Base-by-base conservation (phyloP, 2,797 vertebrate species). In the Scomberomorus guttatus region DNA sequence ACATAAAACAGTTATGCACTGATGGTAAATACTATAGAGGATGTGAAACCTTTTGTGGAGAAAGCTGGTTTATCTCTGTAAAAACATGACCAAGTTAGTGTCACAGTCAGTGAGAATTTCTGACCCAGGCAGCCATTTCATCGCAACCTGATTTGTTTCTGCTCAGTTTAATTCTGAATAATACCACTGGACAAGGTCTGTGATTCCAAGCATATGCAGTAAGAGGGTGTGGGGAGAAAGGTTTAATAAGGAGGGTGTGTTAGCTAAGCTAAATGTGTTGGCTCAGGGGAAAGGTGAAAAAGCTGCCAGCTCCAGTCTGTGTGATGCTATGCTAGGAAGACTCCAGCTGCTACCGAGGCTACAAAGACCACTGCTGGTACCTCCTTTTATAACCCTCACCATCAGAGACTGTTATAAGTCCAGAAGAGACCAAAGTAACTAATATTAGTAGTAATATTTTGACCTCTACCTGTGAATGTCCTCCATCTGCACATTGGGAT, bases 171-270 rank as follows among this genome's bases (percentile, higher is more conserved):
- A 65, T 54, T 37, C 24, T 46, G 52, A 76, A 48, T 73, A 70
- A 85, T 72, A 65, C 17, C 62, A 67, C 52, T 66, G 77, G 66
- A 80, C 34, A 17, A 32, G 48, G 60, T 27, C 75, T 72, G 73
- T 60, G 72, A 92, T 89, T 90, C 83, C 74, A 88, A 58, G 42
- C 71, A 59, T 27, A 80, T 87, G 84, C 55, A 70, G 89, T 82
- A 25, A 88, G 83, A 86, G 89, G 85, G 87, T 72, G 90, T 90
- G 85, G 69, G 84, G 44, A 37, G 64, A 72, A 65, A 60, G 51
- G 12, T 65, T 79, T 79, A 82, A 88, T 90, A 84, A 87, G 63
- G 75, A 71, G 82, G 87, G 87, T 67, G 88, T 85, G 86, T 82
- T 77, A 67, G 79, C 78, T 60, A 17, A 60, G 77, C 61, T 72